Conservation (phyloP, 2,888 invertebrate species). For the Criorhina ranunculi region DNA sequence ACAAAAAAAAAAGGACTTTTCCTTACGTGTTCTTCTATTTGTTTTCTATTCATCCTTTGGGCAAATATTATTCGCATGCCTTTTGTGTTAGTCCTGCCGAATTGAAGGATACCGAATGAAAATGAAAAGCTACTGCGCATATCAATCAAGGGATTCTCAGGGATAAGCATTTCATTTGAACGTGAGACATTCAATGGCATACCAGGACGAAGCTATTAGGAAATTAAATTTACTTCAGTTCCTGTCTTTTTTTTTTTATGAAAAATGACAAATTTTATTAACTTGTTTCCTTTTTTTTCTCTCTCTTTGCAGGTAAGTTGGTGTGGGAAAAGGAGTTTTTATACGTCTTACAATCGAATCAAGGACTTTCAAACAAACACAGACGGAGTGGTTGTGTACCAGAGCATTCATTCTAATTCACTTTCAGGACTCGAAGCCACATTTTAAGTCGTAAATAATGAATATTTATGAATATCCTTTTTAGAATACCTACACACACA, state of each 20-base stretch:
- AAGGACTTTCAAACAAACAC: constrained; percentile 1
- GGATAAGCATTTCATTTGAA: constrained; percentile 1
- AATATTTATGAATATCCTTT: constrained; percentile 20
- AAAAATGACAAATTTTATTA: neutral
- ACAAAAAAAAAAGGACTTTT: neutral
- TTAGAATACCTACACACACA: neutral
- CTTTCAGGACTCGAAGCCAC: neutral
- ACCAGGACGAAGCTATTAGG: constrained; percentile 11
- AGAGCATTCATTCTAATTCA: neutral
- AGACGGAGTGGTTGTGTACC: neutral
- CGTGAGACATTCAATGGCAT: neutral
- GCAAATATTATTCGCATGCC: neutral
- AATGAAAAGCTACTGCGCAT: constrained; percentile 3
- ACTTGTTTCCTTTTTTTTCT: neutral
- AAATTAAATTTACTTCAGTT: constrained; percentile 21
- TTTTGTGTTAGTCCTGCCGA: neutral
- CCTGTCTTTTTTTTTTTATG: neutral
- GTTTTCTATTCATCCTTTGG: constrained; percentile 16
- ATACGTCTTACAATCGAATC: neutral
- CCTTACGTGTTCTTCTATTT: neutral
- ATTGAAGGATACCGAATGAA: constrained; percentile 19
- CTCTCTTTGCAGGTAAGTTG: constrained; percentile 47
- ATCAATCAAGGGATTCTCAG: constrained; percentile 30
- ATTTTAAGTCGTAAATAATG: constrained; percentile 29
- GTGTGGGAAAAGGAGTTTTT: neutral